A percentile compares a stretch with the other conserved stretches of the same genome.
Evolutionary conservation across 1,140 invertebrate species (phyloP).

Genomic region (Cotesia glomerata): DNA sequence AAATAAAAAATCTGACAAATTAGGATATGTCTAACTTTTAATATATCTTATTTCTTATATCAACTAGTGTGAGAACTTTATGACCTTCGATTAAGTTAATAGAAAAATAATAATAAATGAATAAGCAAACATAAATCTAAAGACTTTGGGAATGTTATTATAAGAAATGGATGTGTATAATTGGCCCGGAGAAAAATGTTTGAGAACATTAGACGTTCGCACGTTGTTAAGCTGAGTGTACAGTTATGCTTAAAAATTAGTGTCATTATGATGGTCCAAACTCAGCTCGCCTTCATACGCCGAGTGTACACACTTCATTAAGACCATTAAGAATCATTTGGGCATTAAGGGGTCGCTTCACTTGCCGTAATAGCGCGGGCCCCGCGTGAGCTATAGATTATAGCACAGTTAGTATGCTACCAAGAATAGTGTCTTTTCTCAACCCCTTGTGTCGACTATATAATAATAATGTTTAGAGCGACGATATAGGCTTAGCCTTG

Average conservation of each 20-base stretch:
- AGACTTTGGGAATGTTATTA: background rate
- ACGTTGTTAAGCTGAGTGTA: conserved; percentile 63
- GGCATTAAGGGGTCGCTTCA: conserved; percentile 43
- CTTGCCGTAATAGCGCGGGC: conserved; percentile 21
- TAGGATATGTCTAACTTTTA: no score
- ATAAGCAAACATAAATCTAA: conserved; percentile 1
- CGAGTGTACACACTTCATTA: conserved; percentile 61
- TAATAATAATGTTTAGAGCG: background rate
- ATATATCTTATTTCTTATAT: no score
- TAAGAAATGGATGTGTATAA: background rate
- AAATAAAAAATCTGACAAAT: no score
- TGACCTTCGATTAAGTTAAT: no score
- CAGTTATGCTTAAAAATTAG: conserved; percentile 64
- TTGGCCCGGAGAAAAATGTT: background rate
- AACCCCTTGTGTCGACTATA: conserved; percentile 2
- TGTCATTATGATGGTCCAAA: conserved; percentile 52
- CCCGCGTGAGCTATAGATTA: conserved; percentile 18
- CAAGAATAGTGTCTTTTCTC: conserved; percentile 12
- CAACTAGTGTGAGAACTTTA: no score
- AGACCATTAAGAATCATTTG: conserved; percentile 58
- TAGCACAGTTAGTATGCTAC: conserved; percentile 21
- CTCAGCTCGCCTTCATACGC: conserved; percentile 34
- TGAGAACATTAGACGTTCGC: conserved; percentile 51
- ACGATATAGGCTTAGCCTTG: conserved; percentile 7
- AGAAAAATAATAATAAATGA: background rate